Percentiles rank a stretch among this genome's conserved stretches.
Conservation (phyloP, 2,888 invertebrate genomes). For the Epirrhoe alternata region DNA sequence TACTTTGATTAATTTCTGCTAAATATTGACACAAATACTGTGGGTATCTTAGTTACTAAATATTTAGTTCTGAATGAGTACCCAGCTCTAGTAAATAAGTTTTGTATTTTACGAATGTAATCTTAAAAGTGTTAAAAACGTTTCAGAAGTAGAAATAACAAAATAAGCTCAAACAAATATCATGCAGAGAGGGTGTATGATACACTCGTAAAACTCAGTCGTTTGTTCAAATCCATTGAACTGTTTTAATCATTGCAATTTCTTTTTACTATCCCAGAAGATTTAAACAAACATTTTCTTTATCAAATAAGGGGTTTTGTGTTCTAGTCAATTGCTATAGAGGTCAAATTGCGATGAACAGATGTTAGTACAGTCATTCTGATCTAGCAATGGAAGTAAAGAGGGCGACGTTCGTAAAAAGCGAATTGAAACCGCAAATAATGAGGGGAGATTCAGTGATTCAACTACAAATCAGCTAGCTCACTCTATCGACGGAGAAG, state of each 20-base stretch:
- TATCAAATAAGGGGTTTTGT: constrained; percentile 9
- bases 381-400: constrained; percentile 65
- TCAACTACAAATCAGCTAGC: constrained; percentile 19
- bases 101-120: no score
- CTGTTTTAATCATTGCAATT: not conserved
- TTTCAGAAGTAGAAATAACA: not conserved
- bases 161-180: not conserved
- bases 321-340: constrained; percentile 10
- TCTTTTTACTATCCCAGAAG: not conserved
- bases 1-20: no score
- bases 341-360: constrained; percentile 27
- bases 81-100: no score
- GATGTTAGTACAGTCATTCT: constrained; percentile 62
- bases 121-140: not conserved
- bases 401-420: constrained; percentile 79
- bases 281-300: not conserved
- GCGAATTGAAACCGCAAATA: constrained; percentile 84
- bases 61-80: not conserved
- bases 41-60: no score
- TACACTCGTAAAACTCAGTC: not conserved
- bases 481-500: constrained; percentile 12
- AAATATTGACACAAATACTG: no score
- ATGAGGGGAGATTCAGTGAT: constrained; percentile 62
- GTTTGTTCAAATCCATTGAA: not conserved
- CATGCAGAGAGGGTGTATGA: not conserved